Evolutionary conservation across 2,888 invertebrate species (phyloP).

Genomic region (Dinocampus coccinellae): DNA sequence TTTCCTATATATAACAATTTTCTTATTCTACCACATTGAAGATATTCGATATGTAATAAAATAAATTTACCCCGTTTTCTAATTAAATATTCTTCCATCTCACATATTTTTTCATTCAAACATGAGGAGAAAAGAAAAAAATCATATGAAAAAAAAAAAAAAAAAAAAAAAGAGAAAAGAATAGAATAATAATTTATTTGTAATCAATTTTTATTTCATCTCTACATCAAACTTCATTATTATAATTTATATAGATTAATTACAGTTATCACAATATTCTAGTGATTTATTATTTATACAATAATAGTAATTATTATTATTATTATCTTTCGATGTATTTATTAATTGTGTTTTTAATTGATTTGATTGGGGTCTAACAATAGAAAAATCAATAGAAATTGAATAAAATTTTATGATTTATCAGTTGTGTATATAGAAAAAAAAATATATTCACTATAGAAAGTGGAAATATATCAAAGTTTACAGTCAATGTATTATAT

Average conservation of each 20-base stretch:
- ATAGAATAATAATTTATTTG: background rate
- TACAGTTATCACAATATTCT: background rate
- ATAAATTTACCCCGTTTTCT: background rate
- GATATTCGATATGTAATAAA: background rate
- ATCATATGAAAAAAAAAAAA: too few species aligned
- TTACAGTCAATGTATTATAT: background rate
- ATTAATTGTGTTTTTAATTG: background rate
- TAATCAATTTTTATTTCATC: background rate
- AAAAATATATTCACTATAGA: background rate
- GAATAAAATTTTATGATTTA: background rate
- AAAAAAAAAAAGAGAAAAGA: too few species aligned
- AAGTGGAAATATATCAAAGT: background rate
- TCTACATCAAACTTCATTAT: background rate
- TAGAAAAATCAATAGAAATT: background rate
- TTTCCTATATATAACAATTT: conserved; percentile 21
- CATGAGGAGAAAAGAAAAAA: background rate
- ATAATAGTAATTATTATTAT: background rate
- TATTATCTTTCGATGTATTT: background rate
- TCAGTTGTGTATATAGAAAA: background rate
- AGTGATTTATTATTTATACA: background rate
- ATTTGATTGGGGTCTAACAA: background rate
- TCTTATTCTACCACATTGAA: background rate
- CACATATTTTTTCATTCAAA: too few species aligned
- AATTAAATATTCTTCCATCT: background rate
- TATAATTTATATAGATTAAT: background rate